Evolutionary conservation across 2,113 vertebrate species (phyloP), one percentile per base, ranked within the genome.

Genomic region (Dipodomys ordii): DNA sequence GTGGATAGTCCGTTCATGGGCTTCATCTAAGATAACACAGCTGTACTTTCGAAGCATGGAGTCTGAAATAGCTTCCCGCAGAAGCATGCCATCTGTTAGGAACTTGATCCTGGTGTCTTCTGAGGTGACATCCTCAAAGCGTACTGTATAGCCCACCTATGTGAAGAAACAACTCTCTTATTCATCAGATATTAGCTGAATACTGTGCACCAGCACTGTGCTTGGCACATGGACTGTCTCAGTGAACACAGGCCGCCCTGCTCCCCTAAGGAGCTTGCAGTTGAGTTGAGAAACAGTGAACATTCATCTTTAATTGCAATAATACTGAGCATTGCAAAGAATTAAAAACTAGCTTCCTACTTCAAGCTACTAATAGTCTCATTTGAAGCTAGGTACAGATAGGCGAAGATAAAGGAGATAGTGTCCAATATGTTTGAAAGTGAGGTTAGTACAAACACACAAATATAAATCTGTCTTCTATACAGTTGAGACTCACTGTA

Each of bases 51-150:
- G 98, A 96, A 99, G 97, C 76, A 99, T 69, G 0, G 99, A 99
- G 95, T 99, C 99, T 5, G 98, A 98, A 0, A 99, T 98, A 28
- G 99, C 99, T 95, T 99, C 99, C 0, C 99, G 98, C 2, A 99
- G 98, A 78, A 99, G 98, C 99, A 99, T 99, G 7, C 99, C 99
- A 0, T 99, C 99, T 0, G 99, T 99, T 97, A 99, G 98, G 91
- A 99, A 99, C 96, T 99, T 99, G 88, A 99, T 97, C 95, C 98
- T 98, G 0, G 99, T 99, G 94, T 99, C 98, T 0, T 98, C 95
- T 0, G 99, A 99, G 0, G 99, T 99, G 16, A 99, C 97, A 6
- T 99, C 99, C 0, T 99, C 99, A 0, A 99, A 99, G 67, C 99
- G 99, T 16, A 99, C 99, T 0, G 99, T 99, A 94, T 99, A 99